Evolutionary conservation across 2,113 vertebrate species (phyloP).

Genomic region (Telmatochromis sp.): DNA sequence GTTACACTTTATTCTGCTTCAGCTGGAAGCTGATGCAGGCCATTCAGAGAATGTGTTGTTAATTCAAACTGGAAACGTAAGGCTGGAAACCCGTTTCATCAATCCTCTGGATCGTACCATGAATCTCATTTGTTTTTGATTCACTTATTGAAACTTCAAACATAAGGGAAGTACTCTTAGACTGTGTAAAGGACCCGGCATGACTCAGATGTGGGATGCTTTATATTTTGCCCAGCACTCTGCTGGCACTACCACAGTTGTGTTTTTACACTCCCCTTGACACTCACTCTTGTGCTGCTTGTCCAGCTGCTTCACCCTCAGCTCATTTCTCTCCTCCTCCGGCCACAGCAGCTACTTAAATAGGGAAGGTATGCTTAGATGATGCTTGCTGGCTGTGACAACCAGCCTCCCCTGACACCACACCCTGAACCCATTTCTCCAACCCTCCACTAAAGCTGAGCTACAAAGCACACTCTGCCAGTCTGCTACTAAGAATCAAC

Average conservation of each 20-base stretch:
- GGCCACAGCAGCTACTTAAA: neutral
- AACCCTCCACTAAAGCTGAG: accelerated
- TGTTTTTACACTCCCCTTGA: neutral
- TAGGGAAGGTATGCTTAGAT: accelerated
- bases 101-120: neutral
- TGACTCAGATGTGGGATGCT: neutral
- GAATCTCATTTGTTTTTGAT: neutral
- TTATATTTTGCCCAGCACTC: neutral
- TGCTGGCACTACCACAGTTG: neutral
- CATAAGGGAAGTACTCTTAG: neutral
- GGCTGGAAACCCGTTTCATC: neutral
- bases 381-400: neutral
- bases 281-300: neutral
- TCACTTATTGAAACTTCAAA: neutral
- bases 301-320: neutral
- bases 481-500: neutral
- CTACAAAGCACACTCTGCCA: neutral
- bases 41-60: neutral
- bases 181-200: neutral
- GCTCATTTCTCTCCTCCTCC: neutral
- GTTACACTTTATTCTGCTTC: neutral
- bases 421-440: neutral
- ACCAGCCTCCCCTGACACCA: neutral
- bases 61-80: accelerated
- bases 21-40: neutral